These are phyloP conservation scores for Galagoides demidoff DNA, from an alignment of 2,797 vertebrate genomes.

Conservation along the genomic window DNA sequence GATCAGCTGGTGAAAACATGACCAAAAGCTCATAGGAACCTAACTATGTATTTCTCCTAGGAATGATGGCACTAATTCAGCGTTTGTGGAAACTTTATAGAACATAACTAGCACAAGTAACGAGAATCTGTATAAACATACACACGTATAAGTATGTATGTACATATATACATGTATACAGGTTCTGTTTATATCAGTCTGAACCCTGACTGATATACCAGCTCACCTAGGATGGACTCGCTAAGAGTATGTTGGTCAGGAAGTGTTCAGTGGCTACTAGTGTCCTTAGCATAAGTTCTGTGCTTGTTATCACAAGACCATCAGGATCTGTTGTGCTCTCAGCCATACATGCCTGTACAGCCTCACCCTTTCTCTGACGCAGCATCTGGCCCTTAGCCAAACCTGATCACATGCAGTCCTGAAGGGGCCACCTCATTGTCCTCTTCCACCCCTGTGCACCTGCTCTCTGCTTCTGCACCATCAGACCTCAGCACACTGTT, in stretches of 20 bases:
- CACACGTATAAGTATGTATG: no score
- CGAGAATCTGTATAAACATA: not conserved
- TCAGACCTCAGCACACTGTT: no score
- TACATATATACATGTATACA: accelerated
- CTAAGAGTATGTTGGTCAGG: not conserved
- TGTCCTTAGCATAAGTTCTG: not conserved
- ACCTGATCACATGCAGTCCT: accelerated
- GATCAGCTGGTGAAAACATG: not conserved
- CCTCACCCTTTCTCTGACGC: not conserved
- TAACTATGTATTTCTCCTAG: not conserved
- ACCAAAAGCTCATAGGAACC: not conserved
- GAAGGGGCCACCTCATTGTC: accelerated
- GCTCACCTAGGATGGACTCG: not conserved
- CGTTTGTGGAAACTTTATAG: not conserved
- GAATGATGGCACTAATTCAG: not conserved
- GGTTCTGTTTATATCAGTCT: not conserved
- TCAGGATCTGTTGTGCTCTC: not conserved
- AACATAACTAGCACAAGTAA: not conserved
- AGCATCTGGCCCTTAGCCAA: not conserved
- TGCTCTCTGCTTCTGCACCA: not conserved
- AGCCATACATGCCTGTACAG: not conserved
- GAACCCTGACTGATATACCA: not conserved
- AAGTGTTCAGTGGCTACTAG: accelerated
- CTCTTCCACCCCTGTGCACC: not conserved
- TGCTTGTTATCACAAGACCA: not conserved